A percentile compares a stretch with the other conserved stretches of the same genome.
Evolutionary conservation across 2,888 invertebrate species (phyloP).

Genomic region (Agonopterix alstromeriana): DNA sequence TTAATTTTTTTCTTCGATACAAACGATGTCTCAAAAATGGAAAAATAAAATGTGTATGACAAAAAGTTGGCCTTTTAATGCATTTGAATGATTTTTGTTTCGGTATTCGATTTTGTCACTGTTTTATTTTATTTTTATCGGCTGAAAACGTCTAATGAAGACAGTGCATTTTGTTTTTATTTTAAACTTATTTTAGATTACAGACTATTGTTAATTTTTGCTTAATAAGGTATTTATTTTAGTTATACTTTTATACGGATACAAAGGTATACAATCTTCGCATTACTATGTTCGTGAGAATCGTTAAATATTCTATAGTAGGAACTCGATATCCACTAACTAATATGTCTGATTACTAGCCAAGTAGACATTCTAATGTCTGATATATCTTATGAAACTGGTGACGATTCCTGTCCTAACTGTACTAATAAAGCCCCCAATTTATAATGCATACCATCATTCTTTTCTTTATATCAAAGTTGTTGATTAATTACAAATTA

Average conservation of each 20-base stretch:
- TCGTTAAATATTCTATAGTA: too few relatives aligned
- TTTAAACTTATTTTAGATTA: slow-evolving; percentile 55
- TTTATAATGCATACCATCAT: neutral
- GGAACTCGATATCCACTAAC: too few relatives aligned
- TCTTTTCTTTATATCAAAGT: slow-evolving; percentile 33
- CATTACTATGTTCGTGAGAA: slow-evolving; percentile 19
- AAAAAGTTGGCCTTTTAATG: slow-evolving; percentile 63
- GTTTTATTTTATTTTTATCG: slow-evolving; percentile 19
- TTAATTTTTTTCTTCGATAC: slow-evolving; percentile 17
- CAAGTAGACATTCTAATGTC: too few relatives aligned
- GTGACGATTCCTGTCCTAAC: neutral
- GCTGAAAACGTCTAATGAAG: slow-evolving; percentile 24
- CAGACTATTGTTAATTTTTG: slow-evolving; percentile 53
- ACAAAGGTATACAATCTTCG: slow-evolving; percentile 67
- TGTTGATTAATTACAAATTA: slow-evolving; percentile 44
- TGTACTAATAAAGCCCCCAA: neutral
- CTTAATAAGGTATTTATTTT: slow-evolving; percentile 75
- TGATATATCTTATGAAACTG: neutral
- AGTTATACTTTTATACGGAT: slow-evolving; percentile 71
- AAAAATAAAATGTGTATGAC: slow-evolving; percentile 54
- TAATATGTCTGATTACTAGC: too few relatives aligned
- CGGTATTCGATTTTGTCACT: slow-evolving; percentile 29
- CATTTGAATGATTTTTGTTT: slow-evolving; percentile 47
- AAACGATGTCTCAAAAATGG: slow-evolving; percentile 36
- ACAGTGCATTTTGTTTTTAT: slow-evolving; percentile 59